phyloP scores from a whole-genome alignment of 2,888 invertebrate genomes.

The Lochmaea crataegi region DNA sequence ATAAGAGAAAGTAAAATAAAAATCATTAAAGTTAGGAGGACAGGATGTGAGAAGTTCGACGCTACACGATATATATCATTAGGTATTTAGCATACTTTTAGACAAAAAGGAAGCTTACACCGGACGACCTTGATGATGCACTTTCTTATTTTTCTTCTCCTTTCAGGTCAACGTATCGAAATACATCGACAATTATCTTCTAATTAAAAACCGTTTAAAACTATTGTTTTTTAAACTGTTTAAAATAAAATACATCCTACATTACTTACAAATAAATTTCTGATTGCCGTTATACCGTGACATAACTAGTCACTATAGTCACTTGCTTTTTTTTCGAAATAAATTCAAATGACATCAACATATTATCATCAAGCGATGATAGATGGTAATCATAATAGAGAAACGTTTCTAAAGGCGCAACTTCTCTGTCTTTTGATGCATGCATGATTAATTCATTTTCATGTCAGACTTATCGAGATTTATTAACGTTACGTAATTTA shows the following conservation, averaged over 20 bases:
- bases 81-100: conserved; percentile 17
- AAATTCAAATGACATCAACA: not conserved
- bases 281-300: not conserved
- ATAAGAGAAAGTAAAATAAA: no score
- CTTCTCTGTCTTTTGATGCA: not conserved
- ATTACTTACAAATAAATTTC: not conserved
- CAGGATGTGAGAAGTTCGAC: conserved; percentile 5
- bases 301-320: not conserved
- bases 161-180: no score
- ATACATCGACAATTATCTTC: no score
- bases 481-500: not conserved
- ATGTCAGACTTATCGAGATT: not conserved
- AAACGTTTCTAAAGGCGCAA: not conserved
- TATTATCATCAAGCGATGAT: not conserved
- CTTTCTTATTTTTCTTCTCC: not conserved
- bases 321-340: not conserved
- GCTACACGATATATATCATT: not conserved
- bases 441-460: not conserved
- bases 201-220: no score
- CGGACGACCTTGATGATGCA: not conserved
- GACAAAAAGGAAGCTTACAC: not conserved
- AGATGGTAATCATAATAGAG: conserved; percentile 10
- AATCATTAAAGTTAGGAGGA: not conserved
- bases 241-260: not conserved
- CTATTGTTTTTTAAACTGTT: no score